Percentiles rank a stretch among this genome's conserved stretches.
Evolutionary conservation across 92 coral and sea anemone genomes (phyloP).

Genomic region (Chrysogorgia sp.): DNA sequence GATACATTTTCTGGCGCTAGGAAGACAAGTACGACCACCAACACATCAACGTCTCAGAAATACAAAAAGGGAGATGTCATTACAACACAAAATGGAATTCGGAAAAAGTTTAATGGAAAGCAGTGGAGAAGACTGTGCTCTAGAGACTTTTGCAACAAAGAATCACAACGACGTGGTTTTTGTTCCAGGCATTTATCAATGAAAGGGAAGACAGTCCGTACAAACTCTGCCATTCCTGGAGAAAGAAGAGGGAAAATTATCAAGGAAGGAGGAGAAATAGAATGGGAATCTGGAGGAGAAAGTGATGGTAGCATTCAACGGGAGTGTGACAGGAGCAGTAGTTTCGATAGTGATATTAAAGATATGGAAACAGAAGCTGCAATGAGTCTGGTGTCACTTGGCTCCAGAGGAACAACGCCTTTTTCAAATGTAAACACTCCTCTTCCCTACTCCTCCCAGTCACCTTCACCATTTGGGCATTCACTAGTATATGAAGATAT

Average conservation of each 20-base stretch:
- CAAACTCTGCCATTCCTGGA: conserved; percentile 79
- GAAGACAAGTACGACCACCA: conserved; percentile 72
- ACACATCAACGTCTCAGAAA: conserved; percentile 91
- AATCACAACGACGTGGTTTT: conserved; percentile 93
- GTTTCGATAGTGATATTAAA: conserved; percentile 57
- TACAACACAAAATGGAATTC: conserved; percentile 88
- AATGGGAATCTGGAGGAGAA: conserved; percentile 98
- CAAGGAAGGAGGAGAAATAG: conserved; percentile 78
- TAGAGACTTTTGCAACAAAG: conserved; percentile 90
- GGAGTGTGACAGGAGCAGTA: conserved; percentile 67
- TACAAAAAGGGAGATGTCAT: conserved; percentile 97
- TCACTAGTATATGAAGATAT: conserved; percentile 64
- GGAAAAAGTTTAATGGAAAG: conserved; percentile 96
- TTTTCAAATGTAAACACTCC: conserved; percentile 87
- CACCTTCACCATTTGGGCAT: conserved; percentile 77
- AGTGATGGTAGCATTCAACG: conserved; percentile 98
- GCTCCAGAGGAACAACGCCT: conserved; percentile 94
- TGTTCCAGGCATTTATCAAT: conserved; percentile 94
- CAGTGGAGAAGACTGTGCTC: conserved; percentile 98
- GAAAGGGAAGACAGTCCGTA: conserved; percentile 83
- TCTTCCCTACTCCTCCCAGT: conserved; percentile 77
- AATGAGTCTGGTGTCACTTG: conserved; percentile 81
- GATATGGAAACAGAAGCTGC: conserved; percentile 98
- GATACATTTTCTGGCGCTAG: conserved; percentile 51
- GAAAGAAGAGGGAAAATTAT: conserved; percentile 86